Base-by-base conservation (phyloP, 1,140 invertebrate genomes). In the Coenobita brevimanus region DNA sequence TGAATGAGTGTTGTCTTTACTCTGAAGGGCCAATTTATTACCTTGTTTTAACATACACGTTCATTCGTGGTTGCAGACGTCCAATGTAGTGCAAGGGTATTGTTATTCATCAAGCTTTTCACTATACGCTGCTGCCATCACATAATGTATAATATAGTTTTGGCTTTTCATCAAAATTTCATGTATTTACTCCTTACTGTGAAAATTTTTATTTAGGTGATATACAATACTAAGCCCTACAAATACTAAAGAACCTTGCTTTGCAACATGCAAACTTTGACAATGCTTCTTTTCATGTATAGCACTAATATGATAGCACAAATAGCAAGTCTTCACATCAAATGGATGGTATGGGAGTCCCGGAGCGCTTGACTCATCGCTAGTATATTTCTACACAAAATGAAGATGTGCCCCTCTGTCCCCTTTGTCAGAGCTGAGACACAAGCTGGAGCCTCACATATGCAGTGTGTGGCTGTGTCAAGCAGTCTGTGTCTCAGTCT, bases 51-150 rank as follows among this genome's bases (percentile, higher is more conserved):
- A 71, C 33, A 71, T 79, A 87, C 85, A 87, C 85, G 85, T 87
- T 62, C 85, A 87, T 60, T 87, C 85, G 85, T 87, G 85, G 85
- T 87, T 71, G 85, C 85, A 87, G 64, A 87, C 85, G 85, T 87
- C 85, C 85, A 87, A 80, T 87, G 82, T 85, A 85, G 82, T 64
- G 82, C 82, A 85, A 85, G 82, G 60, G 73, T 85, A 75, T 85
- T 85, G 85, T 87, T 87, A 73, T 46, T 87, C 67, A 46, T 87
- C 62, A 87, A 57, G 76, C 85, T 87, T 87, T 80, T 80, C 85
- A 87, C 64, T 82, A 43, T 76, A 76, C n/a, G 46, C 54, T 30
- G 33, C 21, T 69, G 46, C 64, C 76, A 81, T 71, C 27, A 80
- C 85, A 54, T 80, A 57, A 50, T 43, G 79, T 57, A 71, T 80